These are phyloP conservation scores for Nothocercus nigrocapillus DNA, from an alignment of 2,113 vertebrate genomes.

Conservation along the genomic window DNA sequence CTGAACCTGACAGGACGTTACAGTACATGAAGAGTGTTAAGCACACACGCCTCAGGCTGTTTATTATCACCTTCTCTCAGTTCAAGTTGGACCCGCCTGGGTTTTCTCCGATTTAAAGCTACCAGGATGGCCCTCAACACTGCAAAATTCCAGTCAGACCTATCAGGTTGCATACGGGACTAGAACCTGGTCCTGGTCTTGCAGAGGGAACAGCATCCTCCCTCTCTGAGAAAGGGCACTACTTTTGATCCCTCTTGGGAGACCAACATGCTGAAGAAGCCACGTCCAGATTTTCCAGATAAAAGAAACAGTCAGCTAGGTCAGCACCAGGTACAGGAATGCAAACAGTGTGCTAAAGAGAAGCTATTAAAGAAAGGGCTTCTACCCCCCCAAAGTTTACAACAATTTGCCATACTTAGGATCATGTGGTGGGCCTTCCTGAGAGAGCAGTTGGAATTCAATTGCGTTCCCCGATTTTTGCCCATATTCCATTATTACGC, in stretches of 20 bases:
- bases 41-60: rapidly evolving
- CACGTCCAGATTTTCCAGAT: background rate
- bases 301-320: background rate
- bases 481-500: slow-evolving; percentile 91
- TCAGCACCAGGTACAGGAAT: rapidly evolving
- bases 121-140: background rate
- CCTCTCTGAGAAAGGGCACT: background rate
- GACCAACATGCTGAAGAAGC: background rate
- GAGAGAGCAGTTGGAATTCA: slow-evolving; percentile 91
- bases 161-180: background rate
- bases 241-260: background rate
- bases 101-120: background rate
- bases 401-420: slow-evolving; percentile 82
- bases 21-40: slow-evolving; percentile 17
- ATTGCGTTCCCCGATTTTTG: slow-evolving; percentile 89
- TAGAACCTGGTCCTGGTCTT: background rate
- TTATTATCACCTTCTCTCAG: background rate
- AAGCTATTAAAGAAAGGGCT: background rate
- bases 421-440: slow-evolving; percentile 94
- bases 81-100: background rate
- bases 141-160: background rate
- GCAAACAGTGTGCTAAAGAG: rapidly evolving
- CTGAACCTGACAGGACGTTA: slow-evolving; percentile 85
- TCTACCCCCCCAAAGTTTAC: background rate
- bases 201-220: background rate